Conservation (phyloP, 1,140 invertebrate genomes). For the Drosophila kepulauana region DNA sequence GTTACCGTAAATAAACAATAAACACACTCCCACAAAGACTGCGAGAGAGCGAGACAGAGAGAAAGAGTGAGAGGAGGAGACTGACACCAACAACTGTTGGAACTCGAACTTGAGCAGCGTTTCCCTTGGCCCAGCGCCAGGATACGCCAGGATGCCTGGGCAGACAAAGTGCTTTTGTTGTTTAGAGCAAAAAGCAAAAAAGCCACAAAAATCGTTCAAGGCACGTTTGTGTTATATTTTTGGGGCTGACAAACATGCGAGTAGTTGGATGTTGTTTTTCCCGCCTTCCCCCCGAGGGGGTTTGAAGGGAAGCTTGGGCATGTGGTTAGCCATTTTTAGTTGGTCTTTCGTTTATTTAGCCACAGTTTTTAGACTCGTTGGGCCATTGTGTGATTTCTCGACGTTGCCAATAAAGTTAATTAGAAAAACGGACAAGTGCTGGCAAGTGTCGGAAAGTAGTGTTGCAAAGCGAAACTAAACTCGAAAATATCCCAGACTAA, state of each 20-base stretch:
- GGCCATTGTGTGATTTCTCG: slow-evolving; percentile 51
- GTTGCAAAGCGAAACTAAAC: slow-evolving; percentile 12
- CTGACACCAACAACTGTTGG: slow-evolving; percentile 28
- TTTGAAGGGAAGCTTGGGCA: not conserved
- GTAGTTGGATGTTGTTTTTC: slow-evolving; percentile 37
- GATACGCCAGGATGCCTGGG: slow-evolving; percentile 16
- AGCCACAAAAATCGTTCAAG: slow-evolving; percentile 82
- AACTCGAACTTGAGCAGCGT: slow-evolving; percentile 38
- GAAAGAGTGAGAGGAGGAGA: not conserved
- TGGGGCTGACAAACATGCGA: slow-evolving; percentile 18
- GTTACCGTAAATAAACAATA: slow-evolving; percentile 82
- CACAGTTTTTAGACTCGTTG: slow-evolving; percentile 24
- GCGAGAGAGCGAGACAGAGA: not conserved
- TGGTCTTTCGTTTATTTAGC: slow-evolving; percentile 47
- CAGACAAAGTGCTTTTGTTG: slow-evolving; percentile 79
- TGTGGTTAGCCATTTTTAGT: slow-evolving; percentile 74
- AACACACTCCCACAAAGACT: slow-evolving; percentile 52
- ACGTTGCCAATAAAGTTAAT: slow-evolving; percentile 62
- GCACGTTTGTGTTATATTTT: slow-evolving; percentile 74
- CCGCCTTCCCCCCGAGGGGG: not conserved
- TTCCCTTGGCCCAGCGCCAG: slow-evolving; percentile 30
- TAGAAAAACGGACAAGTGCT: slow-evolving; percentile 45
- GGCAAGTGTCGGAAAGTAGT: slow-evolving; percentile 2
- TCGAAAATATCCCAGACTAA: too few species aligned
- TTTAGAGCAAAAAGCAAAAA: slow-evolving; percentile 81